These are phyloP conservation scores for Gambusia yucatana DNA, from an alignment of 2,797 vertebrate species.

Conservation along the genomic window DNA sequence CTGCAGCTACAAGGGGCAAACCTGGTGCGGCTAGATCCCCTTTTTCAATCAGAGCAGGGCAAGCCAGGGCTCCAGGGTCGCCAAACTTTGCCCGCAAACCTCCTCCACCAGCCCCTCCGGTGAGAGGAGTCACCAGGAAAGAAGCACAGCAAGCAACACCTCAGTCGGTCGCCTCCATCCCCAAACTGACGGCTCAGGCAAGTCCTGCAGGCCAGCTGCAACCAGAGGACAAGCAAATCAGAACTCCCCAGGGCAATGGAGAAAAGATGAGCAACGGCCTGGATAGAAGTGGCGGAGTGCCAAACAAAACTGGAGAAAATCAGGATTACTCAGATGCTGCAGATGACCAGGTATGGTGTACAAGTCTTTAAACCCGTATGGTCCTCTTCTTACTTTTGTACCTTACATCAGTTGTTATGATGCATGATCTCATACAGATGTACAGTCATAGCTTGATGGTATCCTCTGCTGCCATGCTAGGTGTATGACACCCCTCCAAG, in stretches of 20 bases:
- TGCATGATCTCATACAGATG: background rate
- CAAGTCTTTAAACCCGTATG: background rate
- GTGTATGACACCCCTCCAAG: slow-evolving; percentile 90
- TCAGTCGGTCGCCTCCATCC: slow-evolving; percentile 9
- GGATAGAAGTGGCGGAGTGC: slow-evolving; percentile 50
- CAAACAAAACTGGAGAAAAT: slow-evolving; percentile 57
- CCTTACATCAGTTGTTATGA: background rate
- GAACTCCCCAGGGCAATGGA: slow-evolving; percentile 31
- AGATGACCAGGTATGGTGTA: slow-evolving; percentile 75
- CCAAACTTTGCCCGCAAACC: slow-evolving; percentile 81
- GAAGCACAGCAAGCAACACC: slow-evolving; percentile 53
- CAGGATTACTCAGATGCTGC: slow-evolving; percentile 57
- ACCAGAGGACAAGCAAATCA: slow-evolving; percentile 55
- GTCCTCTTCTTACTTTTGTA: background rate
- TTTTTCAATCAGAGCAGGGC: slow-evolving; percentile 73
- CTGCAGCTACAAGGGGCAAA: slow-evolving; percentile 68
- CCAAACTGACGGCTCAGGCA: slow-evolving; percentile 36
- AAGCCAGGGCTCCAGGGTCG: slow-evolving; percentile 74
- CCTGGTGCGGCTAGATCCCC: slow-evolving; percentile 71
- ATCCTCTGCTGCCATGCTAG: slow-evolving; percentile 60
- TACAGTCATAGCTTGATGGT: background rate
- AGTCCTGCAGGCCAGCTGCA: slow-evolving; percentile 23
- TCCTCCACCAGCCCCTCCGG: slow-evolving; percentile 83
- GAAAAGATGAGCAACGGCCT: slow-evolving; percentile 53
- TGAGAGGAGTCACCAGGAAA: slow-evolving; percentile 83